Conservation (phyloP, 2,797 vertebrate species). For the Sebastes itinus region DNA sequence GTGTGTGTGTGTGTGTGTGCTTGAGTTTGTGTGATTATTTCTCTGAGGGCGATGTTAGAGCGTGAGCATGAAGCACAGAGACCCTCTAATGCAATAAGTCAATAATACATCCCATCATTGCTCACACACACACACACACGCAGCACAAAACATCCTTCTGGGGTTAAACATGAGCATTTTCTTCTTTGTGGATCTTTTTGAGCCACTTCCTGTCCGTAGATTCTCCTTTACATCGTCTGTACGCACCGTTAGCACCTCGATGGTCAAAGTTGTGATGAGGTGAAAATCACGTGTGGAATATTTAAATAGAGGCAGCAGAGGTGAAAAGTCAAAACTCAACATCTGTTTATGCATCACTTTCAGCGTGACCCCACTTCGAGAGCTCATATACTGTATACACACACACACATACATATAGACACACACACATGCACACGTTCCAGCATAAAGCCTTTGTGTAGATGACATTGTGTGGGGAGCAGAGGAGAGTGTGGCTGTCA, state of each 20-base stretch:
- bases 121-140: slow-evolving; percentile 26
- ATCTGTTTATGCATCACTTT: slow-evolving; percentile 56
- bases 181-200: slow-evolving; percentile 13
- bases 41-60: slow-evolving; percentile 68
- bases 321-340: slow-evolving; percentile 36
- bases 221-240: not conserved
- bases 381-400: not conserved
- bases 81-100: slow-evolving; percentile 77
- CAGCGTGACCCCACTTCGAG: slow-evolving; percentile 44
- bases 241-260: not conserved
- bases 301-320: slow-evolving; percentile 19
- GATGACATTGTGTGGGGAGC: slow-evolving; percentile 58
- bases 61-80: slow-evolving; percentile 64
- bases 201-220: slow-evolving; percentile 21
- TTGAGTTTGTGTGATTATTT: slow-evolving; percentile 53
- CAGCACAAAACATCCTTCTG: slow-evolving; percentile 35
- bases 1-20: not conserved
- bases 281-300: slow-evolving; percentile 3
- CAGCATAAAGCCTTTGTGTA: slow-evolving; percentile 17
- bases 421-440: slow-evolving; percentile 19
- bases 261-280: not conserved
- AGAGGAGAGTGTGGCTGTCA: slow-evolving; percentile 54
- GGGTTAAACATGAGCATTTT: slow-evolving; percentile 33
- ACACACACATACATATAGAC: not conserved
- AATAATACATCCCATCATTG: slow-evolving; percentile 66